Percentiles rank a stretch among this genome's conserved stretches.
Evolutionary conservation across 2,113 vertebrate species (phyloP).

Genomic region (Python bivittatus): DNA sequence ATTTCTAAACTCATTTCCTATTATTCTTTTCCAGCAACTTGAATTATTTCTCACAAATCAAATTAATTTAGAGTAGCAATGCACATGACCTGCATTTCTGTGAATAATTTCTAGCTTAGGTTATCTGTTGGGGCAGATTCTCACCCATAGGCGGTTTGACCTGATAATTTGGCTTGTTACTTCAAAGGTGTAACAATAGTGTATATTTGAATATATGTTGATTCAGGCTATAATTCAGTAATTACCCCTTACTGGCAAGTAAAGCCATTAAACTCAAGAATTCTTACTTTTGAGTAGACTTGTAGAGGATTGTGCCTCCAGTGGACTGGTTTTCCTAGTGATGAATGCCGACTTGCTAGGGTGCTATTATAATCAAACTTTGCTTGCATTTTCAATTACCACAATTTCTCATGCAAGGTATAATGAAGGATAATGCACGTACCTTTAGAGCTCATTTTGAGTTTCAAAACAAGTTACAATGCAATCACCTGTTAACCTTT

Average conservation of each 20-base stretch:
- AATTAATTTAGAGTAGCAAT: conserved; percentile 32
- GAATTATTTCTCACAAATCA: background rate
- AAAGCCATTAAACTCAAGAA: background rate
- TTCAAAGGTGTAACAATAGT: conserved; percentile 11
- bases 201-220: conserved; percentile 13
- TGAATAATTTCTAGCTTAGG: conserved; percentile 3
- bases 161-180: conserved; percentile 35
- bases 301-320: background rate
- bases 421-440: conserved; percentile 58
- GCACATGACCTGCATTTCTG: conserved; percentile 35
- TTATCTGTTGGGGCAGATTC: background rate
- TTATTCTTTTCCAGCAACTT: conserved; percentile 41
- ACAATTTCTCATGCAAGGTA: conserved; percentile 52
- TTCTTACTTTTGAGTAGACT: background rate
- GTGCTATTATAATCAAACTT: conserved; percentile 56
- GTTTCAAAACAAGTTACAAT: conserved; percentile 68
- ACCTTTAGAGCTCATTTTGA: conserved; percentile 62
- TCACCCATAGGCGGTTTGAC: background rate
- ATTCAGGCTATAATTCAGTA: conserved; percentile 14
- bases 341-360: conserved; percentile 52
- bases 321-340: conserved; percentile 26
- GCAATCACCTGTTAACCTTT: conserved; percentile 67
- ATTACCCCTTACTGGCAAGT: background rate
- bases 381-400: conserved; percentile 52
- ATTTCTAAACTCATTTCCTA: conserved; percentile 28